Evolutionary conservation across 1,140 invertebrate genomes (phyloP).

Genomic region (Hylaeus anthracinus): DNA sequence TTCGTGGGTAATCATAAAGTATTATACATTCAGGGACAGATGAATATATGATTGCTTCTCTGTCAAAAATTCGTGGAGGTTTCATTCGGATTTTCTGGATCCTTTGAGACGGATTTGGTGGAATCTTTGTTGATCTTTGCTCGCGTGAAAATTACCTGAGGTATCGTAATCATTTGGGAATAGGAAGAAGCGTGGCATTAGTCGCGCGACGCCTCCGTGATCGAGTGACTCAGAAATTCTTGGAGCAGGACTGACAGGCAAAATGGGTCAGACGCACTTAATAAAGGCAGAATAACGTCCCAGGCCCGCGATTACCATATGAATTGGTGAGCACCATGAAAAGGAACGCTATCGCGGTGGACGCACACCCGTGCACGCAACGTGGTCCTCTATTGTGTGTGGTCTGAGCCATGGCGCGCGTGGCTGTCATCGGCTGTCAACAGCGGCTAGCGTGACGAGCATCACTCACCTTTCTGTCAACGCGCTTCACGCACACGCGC

Average conservation of each 20-base stretch:
- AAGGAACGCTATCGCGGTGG: constrained; percentile 41
- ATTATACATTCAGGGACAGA: too few species aligned
- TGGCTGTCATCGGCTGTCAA: constrained; percentile 66
- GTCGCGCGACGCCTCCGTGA: too few species aligned
- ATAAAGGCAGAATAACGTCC: constrained; percentile 65
- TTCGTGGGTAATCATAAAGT: too few species aligned
- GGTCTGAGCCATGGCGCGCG: constrained; percentile 54
- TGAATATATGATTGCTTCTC: too few species aligned
- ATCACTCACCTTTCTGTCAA: constrained; percentile 67
- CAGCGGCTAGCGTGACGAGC: constrained; percentile 63
- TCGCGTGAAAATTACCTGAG: too few species aligned
- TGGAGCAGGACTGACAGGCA: constrained; percentile 63
- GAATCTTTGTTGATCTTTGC: too few species aligned
- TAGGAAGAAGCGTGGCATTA: too few species aligned
- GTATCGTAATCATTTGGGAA: too few species aligned
- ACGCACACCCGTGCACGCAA: constrained; percentile 21
- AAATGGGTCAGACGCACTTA: constrained; percentile 70
- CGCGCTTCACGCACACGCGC: constrained; percentile 45
- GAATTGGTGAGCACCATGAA: constrained; percentile 66
- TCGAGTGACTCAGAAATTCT: constrained; percentile 55
- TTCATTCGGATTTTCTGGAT: too few species aligned
- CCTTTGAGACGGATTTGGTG: too few species aligned
- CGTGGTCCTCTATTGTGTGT: constrained; percentile 60
- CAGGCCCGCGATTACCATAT: constrained; percentile 68
- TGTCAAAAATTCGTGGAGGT: too few species aligned